Evolutionary conservation across 2,888 invertebrate species (phyloP), one percentile per base, ranked within the genome.

Genomic region (Xylota sylvarum): DNA sequence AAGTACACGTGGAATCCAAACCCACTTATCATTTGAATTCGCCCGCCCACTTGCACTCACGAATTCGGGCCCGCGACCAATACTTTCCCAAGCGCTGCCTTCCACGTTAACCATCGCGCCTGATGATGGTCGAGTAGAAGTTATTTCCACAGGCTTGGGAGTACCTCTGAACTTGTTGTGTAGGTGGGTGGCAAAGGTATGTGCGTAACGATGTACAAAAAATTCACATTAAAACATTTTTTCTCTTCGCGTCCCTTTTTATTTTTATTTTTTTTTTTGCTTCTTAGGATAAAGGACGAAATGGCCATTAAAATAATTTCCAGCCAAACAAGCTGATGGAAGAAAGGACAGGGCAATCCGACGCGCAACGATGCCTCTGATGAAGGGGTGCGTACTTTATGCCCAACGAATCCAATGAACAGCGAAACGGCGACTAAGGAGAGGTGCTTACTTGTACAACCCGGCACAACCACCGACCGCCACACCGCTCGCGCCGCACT

Each of bases 271-370:
- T 52, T 35, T 67, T 14, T 52, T 32, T 27, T 30, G 50, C 17
- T 37, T 27, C 52, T 50, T 30, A 69, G 64, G 74, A 83, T 84
- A 86, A 83, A 82, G 88, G 88, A 86, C 88, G 88, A 89, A 89
- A 89, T 89, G 89, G 89, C 90, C 90, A 90, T 90, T 89, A 89
- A 90, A 89, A 89, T 89, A 90, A 90, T 89, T 89, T 89, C 76
- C 72, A 82, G 35, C 62, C 82, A 72, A 82, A 77, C 69, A 69
- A 82, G 5, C 52, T 64, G 62, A 73, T 65, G 67, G 65, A 30
- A 55, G 43, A 27, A 60, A 65, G 74, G 76, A 70, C 80, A 76
- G 43, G 62, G 74, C 74, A 69, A 84, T 84, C 80, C 58, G 70
- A 76, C 43, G 74, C 50, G 81, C 81, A 64, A 76, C 82, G 65